phyloP scores from a whole-genome alignment of 2,888 invertebrate species.

The Tolmerus cingulatus region DNA sequence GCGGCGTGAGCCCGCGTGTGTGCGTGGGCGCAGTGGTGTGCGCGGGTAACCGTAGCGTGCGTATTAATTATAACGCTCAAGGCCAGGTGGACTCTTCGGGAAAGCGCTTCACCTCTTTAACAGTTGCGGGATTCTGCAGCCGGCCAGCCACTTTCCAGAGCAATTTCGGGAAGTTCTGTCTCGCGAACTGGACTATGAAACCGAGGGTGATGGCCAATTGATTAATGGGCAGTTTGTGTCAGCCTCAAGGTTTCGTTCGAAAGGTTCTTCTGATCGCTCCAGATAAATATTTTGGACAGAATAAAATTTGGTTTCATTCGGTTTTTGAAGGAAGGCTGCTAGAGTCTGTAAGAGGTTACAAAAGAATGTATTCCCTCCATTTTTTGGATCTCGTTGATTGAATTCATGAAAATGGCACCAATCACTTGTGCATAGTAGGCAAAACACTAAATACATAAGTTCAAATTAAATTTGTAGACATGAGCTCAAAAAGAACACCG shows the following conservation, averaged over 20 bases:
- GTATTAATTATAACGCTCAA: conserved; percentile 7
- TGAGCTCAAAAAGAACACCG: no score
- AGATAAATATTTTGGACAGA: neutral
- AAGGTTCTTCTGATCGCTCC: neutral
- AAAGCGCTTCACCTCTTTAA: neutral
- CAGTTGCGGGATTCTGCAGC: neutral
- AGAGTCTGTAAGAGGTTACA: no score
- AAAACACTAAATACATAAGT: no score
- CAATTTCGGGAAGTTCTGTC: neutral
- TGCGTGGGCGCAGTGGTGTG: neutral
- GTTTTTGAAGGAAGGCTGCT: neutral
- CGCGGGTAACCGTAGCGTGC: neutral
- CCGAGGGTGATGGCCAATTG: neutral
- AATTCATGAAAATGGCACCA: no score
- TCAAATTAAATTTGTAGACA: no score
- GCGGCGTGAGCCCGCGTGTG: neutral
- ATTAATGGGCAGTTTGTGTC: neutral
- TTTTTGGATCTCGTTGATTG: no score
- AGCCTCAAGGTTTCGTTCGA: neutral
- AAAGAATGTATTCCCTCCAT: no score
- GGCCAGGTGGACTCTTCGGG: conserved; percentile 4
- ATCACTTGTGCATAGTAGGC: no score
- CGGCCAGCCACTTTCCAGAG: neutral
- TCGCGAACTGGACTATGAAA: neutral
- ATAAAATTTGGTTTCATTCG: neutral